Percentiles rank a stretch among this genome's conserved stretches.
Evolutionary conservation across 1,140 invertebrate genomes (phyloP).

Genomic region (Ephestia elutella): DNA sequence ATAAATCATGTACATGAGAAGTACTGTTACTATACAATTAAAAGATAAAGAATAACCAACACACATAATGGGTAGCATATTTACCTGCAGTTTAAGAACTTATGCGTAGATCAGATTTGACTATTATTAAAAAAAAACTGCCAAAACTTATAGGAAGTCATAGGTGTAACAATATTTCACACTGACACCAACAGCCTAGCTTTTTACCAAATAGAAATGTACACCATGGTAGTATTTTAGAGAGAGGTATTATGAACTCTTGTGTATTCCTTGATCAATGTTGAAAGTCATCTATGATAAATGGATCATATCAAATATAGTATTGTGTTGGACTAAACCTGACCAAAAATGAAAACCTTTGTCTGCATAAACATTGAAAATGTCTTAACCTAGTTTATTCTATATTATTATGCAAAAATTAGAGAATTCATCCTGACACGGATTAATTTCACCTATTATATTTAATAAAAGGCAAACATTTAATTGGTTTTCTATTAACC

Average conservation of each 20-base stretch:
- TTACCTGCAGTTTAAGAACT: background rate
- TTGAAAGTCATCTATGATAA: background rate
- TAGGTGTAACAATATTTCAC: too few relatives aligned
- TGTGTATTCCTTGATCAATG: too few relatives aligned
- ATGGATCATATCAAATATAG: conserved; percentile 34
- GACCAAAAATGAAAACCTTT: too few relatives aligned
- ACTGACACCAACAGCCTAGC: too few relatives aligned
- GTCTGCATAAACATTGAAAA: too few relatives aligned
- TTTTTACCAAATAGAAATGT: background rate
- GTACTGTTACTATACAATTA: conserved; percentile 14
- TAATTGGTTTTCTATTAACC: background rate
- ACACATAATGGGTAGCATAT: background rate
- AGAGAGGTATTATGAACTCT: too few relatives aligned
- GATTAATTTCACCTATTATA: too few relatives aligned
- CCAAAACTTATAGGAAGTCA: background rate
- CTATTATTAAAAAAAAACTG: background rate
- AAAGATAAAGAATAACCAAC: background rate
- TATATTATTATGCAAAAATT: too few relatives aligned
- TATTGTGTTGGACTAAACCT: too few relatives aligned
- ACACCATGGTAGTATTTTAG: too few relatives aligned
- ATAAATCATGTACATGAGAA: background rate
- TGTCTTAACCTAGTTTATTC: too few relatives aligned
- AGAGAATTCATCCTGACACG: too few relatives aligned
- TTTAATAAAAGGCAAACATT: background rate
- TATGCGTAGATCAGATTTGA: background rate